A percentile compares a stretch with the other conserved stretches of the same genome.
Conservation (phyloP, 2,888 invertebrate species). For the Pycnomerus fuliginosus region DNA sequence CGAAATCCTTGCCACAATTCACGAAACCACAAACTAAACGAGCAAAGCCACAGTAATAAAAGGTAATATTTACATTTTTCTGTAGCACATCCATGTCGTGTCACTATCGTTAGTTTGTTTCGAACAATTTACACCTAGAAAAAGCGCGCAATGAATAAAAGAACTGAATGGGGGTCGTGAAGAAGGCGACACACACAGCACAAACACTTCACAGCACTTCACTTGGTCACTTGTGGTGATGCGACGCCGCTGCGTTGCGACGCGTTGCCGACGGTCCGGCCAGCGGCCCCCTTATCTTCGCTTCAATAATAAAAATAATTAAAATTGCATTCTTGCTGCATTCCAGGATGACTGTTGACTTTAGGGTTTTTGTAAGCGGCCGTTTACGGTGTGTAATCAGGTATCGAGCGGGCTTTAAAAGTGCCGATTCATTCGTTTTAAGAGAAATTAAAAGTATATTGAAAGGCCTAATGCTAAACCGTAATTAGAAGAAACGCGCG, state of each 20-base stretch:
- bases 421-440: conserved; percentile 52
- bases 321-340: conserved; percentile 40
- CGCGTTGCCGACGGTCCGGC: too few relatives aligned
- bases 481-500: conserved; percentile 37
- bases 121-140: conserved; percentile 39
- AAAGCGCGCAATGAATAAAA: conserved; percentile 31
- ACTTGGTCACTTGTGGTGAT: conserved; percentile 8
- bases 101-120: conserved; percentile 15
- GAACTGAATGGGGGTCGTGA: conserved; percentile 11
- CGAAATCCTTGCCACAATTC: conserved; percentile 5
- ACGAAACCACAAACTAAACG: conserved; percentile 19
- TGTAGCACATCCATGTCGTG: conserved; percentile 47
- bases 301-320: too few relatives aligned
- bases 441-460: conserved; percentile 48
- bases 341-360: conserved; percentile 44
- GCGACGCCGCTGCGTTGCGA: conserved; percentile 13
- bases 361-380: conserved; percentile 37
- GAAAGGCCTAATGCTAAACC: conserved; percentile 40
- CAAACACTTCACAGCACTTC: conserved; percentile 8
- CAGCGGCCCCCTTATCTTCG: too few relatives aligned
- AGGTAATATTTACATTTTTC: conserved; percentile 46
- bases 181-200: conserved; percentile 22
- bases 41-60: conserved; percentile 24
- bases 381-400: conserved; percentile 45
- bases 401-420: conserved; percentile 39